Evolutionary conservation across 2,113 vertebrate species (phyloP).

Genomic region (Chionis minor): DNA sequence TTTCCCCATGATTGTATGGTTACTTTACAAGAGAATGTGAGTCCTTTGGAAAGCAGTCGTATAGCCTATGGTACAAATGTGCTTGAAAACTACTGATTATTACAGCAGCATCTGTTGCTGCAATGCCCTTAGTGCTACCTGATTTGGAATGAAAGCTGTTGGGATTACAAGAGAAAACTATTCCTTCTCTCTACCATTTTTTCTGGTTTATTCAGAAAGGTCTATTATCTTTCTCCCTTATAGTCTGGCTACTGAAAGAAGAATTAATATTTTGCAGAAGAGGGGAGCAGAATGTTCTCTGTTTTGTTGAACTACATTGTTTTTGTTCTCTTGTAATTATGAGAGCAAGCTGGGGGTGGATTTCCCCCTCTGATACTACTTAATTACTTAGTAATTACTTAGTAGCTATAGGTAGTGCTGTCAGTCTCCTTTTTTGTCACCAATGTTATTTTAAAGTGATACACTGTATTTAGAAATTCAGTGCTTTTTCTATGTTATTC

Average conservation of each 20-base stretch:
- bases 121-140: neutral
- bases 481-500: neutral
- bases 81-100: neutral
- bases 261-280: neutral
- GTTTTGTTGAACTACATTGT: neutral
- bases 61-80: accelerated
- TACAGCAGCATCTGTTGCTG: neutral
- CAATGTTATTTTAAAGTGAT: neutral
- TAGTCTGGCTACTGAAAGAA: neutral
- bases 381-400: neutral
- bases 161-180: neutral
- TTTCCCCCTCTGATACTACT: neutral
- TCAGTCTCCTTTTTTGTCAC: neutral
- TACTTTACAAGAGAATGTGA: neutral
- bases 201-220: neutral
- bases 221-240: neutral
- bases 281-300: neutral
- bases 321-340: neutral
- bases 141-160: neutral
- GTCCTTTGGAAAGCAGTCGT: neutral
- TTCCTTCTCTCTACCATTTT: neutral
- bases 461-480: neutral
- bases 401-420: neutral
- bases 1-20: neutral
- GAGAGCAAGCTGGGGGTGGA: neutral